Evolutionary conservation across 2,113 vertebrate species (phyloP).

Genomic region (Cephalopholis sonnerati): DNA sequence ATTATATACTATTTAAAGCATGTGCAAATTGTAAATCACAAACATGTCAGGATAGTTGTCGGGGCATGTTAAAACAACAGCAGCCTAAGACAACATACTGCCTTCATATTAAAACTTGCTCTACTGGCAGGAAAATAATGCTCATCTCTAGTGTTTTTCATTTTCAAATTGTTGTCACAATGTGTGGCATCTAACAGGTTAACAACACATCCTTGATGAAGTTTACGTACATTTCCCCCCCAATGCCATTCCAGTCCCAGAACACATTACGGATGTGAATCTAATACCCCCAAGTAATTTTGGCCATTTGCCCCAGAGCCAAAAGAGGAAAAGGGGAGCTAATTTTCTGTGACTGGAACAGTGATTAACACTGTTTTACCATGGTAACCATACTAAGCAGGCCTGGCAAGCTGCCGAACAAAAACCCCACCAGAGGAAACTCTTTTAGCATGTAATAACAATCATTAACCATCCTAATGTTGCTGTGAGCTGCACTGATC

Average conservation of each 20-base stretch:
- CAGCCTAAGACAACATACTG: constrained; percentile 3
- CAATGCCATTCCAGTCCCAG: constrained; percentile 32
- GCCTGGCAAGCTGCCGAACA: constrained; percentile 60
- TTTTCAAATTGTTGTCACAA: constrained; percentile 3
- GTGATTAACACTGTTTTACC: constrained; percentile 70
- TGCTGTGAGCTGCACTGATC: constrained; percentile 58
- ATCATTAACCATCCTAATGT: constrained; percentile 65
- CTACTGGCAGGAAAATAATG: constrained; percentile 16
- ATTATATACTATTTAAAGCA: constrained; percentile 62
- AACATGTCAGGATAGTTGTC: constrained; percentile 2
- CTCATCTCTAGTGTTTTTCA: constrained; percentile 46
- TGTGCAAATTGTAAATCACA: constrained; percentile 71
- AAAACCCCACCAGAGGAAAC: constrained; percentile 56
- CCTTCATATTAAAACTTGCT: constrained; percentile 43
- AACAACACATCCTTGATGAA: constrained; percentile 32
- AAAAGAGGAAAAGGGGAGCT: constrained; percentile 61
- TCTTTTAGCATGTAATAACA: constrained; percentile 72
- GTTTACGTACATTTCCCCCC: constrained; percentile 17
- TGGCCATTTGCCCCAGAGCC: constrained; percentile 50
- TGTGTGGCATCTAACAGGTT: constrained; percentile 24
- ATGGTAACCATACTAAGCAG: constrained; percentile 73
- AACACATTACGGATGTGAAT: constrained; percentile 42
- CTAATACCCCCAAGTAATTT: constrained; percentile 31
- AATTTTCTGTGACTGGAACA: constrained; percentile 66
- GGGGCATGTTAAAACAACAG: neutral